phyloP scores from a whole-genome alignment of 2,797 vertebrate genomes.

The Carcharodon carcharias region DNA sequence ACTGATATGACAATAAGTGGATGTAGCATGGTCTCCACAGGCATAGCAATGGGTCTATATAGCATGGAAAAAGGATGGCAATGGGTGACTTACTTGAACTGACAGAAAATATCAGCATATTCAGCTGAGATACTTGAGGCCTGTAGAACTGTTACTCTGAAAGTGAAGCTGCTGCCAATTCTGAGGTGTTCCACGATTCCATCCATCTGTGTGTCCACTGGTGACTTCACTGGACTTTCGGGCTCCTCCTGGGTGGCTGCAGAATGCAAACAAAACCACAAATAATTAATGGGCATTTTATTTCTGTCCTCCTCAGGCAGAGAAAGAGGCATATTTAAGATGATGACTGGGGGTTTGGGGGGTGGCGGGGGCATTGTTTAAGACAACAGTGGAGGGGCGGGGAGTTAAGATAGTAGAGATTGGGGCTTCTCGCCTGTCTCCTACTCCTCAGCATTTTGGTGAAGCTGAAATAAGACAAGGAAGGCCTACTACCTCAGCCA shows the following conservation, averaged over 20 bases:
- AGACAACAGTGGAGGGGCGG: neutral
- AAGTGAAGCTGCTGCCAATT: constrained; percentile 84
- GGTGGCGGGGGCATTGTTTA: neutral
- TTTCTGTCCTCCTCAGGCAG: neutral
- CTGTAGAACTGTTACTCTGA: constrained; percentile 91
- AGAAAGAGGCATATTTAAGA: neutral
- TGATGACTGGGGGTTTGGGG: no score
- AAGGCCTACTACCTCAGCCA: neutral
- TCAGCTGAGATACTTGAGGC: constrained; percentile 94
- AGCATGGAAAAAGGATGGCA: neutral
- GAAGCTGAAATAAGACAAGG: neutral
- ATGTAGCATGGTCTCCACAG: neutral
- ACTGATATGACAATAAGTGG: neutral
- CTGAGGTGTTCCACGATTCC: constrained; percentile 70
- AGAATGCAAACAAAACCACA: neutral
- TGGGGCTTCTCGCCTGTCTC: neutral
- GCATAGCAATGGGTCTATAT: neutral
- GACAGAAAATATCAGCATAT: constrained; percentile 96
- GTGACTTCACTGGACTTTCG: constrained; percentile 69
- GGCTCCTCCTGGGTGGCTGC: constrained; percentile 67
- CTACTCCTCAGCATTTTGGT: neutral
- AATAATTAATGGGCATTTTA: neutral
- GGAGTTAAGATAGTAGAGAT: neutral
- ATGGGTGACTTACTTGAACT: constrained; percentile 81
- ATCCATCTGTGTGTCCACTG: constrained; percentile 62